A percentile compares a stretch with the other conserved stretches of the same genome.
phyloP scores from a whole-genome alignment of 2,113 vertebrate species.

The Hepsetus odoe region DNA sequence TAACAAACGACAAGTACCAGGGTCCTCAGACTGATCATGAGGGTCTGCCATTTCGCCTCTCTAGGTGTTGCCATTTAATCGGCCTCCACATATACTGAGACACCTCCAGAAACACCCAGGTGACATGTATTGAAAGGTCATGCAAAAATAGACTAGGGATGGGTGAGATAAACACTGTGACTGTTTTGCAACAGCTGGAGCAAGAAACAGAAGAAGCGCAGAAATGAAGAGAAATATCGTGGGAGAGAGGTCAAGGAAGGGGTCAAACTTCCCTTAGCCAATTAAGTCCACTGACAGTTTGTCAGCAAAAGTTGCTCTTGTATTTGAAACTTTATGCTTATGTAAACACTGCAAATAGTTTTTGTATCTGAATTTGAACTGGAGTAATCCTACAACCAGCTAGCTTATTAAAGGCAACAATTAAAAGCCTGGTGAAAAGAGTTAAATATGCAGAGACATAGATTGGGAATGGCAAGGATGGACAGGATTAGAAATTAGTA shows the following conservation, averaged over 20 bases:
- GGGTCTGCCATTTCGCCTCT: neutral
- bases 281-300: constrained; percentile 23
- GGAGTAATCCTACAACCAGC: too few relatives aligned
- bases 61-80: constrained; percentile 39
- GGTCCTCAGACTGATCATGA: neutral
- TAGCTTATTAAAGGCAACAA: too few relatives aligned
- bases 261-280: constrained; percentile 10
- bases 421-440: too few relatives aligned
- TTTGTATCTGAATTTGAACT: neutral
- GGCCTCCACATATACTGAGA: constrained; percentile 10
- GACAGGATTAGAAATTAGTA: too few relatives aligned
- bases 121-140: constrained; percentile 46
- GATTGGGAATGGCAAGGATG: too few relatives aligned
- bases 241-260: constrained; percentile 32
- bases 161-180: constrained; percentile 29
- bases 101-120: constrained; percentile 26
- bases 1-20: neutral
- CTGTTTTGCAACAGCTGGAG: constrained; percentile 31
- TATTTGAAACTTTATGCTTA: neutral
- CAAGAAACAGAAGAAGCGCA: constrained; percentile 15
- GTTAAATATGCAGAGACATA: too few relatives aligned
- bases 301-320: neutral
- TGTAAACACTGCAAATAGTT: neutral
- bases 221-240: constrained; percentile 34
- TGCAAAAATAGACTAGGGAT: constrained; percentile 38